Evolutionary conservation across 2,113 vertebrate genomes (phyloP).

Genomic region (Sapajus apella): DNA sequence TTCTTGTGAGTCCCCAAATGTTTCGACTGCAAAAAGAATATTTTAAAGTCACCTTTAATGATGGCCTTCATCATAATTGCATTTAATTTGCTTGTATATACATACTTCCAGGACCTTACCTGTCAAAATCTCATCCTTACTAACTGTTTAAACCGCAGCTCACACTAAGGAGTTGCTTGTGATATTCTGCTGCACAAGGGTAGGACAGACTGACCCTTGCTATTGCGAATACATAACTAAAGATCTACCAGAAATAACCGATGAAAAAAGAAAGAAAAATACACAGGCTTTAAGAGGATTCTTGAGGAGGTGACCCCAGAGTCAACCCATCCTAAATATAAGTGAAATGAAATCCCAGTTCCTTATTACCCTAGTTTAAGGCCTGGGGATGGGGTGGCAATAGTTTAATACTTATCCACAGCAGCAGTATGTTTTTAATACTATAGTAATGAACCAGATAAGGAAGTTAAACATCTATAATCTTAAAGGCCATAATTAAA

Average conservation of each 20-base stretch:
- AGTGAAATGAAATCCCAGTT: neutral
- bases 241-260: neutral
- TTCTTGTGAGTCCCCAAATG: neutral
- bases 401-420: neutral
- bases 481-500: neutral
- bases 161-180: neutral
- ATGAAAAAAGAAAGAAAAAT: neutral
- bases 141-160: neutral
- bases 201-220: neutral
- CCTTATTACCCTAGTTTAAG: neutral
- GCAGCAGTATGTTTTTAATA: neutral
- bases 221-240: neutral
- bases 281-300: neutral
- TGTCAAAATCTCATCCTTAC: neutral
- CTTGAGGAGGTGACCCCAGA: neutral
- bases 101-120: neutral
- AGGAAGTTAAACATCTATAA: conserved; percentile 12
- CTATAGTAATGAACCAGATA: conserved; percentile 33
- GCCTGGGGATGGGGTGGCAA: neutral
- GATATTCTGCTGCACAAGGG: neutral
- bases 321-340: neutral
- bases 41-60: neutral
- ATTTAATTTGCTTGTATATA: neutral
- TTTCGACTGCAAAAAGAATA: neutral
- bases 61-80: neutral